A percentile compares a stretch with the other conserved stretches of the same genome.
Conservation (phyloP, 1,140 invertebrate genomes). For the Hylaeus volcanicus region DNA sequence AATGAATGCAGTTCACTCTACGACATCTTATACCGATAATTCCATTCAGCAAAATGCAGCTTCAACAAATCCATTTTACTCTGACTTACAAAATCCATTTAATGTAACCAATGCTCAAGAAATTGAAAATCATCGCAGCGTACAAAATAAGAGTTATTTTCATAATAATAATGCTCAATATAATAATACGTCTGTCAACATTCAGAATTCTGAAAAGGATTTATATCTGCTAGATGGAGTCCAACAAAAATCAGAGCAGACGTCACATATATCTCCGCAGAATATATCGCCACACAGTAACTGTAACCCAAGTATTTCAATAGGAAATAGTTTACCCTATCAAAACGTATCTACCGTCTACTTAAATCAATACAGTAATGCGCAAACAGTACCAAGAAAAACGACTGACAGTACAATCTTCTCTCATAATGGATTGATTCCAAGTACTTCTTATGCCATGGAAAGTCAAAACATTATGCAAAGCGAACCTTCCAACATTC, state of each 20-base stretch:
- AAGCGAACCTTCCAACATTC: slow-evolving; percentile 19
- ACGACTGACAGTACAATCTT: slow-evolving; percentile 1
- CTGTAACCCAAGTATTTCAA: not conserved
- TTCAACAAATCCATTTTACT: slow-evolving; percentile 13
- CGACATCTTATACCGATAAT: slow-evolving; percentile 12
- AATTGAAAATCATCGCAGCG: slow-evolving; percentile 23
- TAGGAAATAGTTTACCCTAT: slow-evolving; percentile 18
- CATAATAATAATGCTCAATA: slow-evolving; percentile 27
- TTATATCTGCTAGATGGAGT: slow-evolving; percentile 16
- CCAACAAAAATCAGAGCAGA: slow-evolving; percentile 23
- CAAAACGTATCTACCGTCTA: slow-evolving; percentile 19
- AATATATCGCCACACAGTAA: not conserved
- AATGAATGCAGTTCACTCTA: not conserved
- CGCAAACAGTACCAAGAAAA: slow-evolving; percentile 23
- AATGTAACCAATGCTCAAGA: slow-evolving; percentile 15
- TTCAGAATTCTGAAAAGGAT: slow-evolving; percentile 21
- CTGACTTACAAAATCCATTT: slow-evolving; percentile 3
- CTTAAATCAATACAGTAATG: slow-evolving; percentile 37
- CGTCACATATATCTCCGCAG: slow-evolving; percentile 1
- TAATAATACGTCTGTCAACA: not conserved
- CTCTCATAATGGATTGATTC: slow-evolving; percentile 19
- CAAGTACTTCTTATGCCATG: slow-evolving; percentile 6
- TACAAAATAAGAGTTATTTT: slow-evolving; percentile 39
- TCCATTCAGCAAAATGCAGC: not conserved
- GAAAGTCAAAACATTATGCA: slow-evolving; percentile 37